Evolutionary conservation across 2,113 vertebrate genomes (phyloP).

Genomic region (Pelecanus crispus): DNA sequence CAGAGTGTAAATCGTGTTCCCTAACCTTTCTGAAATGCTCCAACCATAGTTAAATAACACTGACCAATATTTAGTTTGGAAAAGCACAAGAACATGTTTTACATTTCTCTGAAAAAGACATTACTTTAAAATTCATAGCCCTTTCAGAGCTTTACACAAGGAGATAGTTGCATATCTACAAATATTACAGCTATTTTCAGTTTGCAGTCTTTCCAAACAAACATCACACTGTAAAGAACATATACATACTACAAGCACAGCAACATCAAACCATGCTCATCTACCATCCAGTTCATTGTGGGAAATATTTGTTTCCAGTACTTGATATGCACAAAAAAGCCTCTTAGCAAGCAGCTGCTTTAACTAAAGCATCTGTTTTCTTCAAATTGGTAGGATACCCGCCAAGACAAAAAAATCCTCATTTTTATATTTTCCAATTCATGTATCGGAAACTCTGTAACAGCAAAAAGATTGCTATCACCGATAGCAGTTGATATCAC

Average conservation of each 20-base stretch:
- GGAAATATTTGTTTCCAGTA: background rate
- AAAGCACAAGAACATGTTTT: background rate
- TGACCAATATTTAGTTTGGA: background rate
- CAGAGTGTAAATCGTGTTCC: background rate
- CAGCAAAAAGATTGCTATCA: background rate
- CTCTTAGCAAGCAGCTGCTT: background rate
- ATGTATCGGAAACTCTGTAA: background rate
- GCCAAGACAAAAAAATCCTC: background rate
- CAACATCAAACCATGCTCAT: background rate
- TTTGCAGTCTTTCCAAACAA: background rate
- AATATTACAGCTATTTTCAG: background rate
- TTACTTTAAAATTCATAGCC: background rate
- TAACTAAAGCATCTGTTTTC: background rate
- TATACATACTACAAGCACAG: background rate
- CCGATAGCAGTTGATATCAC: background rate
- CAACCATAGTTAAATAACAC: background rate
- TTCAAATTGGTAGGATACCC: background rate
- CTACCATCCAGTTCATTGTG: background rate
- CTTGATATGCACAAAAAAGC: background rate
- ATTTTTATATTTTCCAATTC: background rate
- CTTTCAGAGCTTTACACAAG: background rate
- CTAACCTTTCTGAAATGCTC: background rate
- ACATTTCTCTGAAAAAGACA: background rate
- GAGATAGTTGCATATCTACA: background rate
- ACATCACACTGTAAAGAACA: background rate